A percentile compares a stretch with the other conserved stretches of the same genome.
Evolutionary conservation across 2,113 vertebrate species (phyloP).

Genomic region (Lampris megalopsis): DNA sequence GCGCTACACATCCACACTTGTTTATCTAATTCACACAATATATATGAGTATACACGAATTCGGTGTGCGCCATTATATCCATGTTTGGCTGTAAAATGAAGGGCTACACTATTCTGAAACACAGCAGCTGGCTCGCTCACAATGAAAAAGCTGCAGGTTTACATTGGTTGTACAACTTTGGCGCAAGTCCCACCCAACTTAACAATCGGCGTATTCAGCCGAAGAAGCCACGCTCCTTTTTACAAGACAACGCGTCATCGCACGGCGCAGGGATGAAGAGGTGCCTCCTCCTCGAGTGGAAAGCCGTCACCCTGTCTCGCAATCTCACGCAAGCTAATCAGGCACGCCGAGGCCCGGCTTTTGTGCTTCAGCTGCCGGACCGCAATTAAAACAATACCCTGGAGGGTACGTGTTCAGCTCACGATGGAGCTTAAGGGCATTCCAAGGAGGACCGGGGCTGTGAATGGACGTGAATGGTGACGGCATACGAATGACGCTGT

Average conservation of each 20-base stretch:
- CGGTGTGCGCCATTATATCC: too few relatives aligned
- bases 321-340: conserved; percentile 24
- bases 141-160: neutral
- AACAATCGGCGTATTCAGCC: conserved; percentile 22
- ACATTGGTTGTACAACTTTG: conserved; percentile 1
- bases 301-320: conserved; percentile 9
- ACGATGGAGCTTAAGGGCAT: conserved; percentile 40
- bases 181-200: conserved; percentile 4
- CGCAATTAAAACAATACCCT: conserved; percentile 61
- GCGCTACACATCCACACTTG: too few relatives aligned
- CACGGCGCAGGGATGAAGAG: conserved; percentile 7
- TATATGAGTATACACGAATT: too few relatives aligned
- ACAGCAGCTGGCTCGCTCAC: too few relatives aligned
- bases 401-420: conserved; percentile 56
- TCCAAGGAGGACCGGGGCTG: conserved; percentile 57
- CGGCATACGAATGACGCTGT: conserved; percentile 60
- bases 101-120: too few relatives aligned
- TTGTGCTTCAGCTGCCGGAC: conserved; percentile 25
- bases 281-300: conserved; percentile 12
- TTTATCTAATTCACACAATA: too few relatives aligned
- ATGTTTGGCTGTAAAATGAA: too few relatives aligned
- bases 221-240: neutral
- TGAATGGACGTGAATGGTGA: conserved; percentile 67
- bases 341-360: conserved; percentile 5
- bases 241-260: neutral